These are phyloP conservation scores for Ichneumoninae sp. DNA, from an alignment of 2,888 invertebrate genomes.

Conservation along the genomic window DNA sequence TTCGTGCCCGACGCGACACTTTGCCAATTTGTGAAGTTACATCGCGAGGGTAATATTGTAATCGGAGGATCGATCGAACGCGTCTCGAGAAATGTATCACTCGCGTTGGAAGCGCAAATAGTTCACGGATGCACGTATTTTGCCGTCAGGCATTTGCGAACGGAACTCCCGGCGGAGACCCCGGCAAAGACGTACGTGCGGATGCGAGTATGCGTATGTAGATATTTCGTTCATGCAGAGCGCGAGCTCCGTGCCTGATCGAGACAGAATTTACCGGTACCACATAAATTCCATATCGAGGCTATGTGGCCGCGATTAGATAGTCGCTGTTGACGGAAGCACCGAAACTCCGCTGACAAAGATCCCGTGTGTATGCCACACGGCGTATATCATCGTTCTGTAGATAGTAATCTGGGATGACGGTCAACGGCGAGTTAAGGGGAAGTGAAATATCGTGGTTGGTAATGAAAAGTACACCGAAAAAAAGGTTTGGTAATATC, in stretches of 20 bases:
- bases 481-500: no score
- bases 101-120: background rate
- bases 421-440: background rate
- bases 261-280: slow-evolving; percentile 16
- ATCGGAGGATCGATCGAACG: background rate
- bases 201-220: no score
- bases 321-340: slow-evolving; percentile 60
- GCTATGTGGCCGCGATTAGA: slow-evolving; percentile 54
- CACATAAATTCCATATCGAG: slow-evolving; percentile 48
- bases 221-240: background rate
- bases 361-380: slow-evolving; percentile 31
- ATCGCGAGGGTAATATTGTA: background rate
- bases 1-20: background rate
- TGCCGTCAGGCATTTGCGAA: background rate
- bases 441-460: no score
- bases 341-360: slow-evolving; percentile 40
- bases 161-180: background rate
- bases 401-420: background rate
- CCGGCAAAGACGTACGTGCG: background rate
- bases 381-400: slow-evolving; percentile 39
- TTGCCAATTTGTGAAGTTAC: background rate
- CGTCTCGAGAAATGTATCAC: background rate
- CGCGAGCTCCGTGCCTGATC: background rate
- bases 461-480: no score
- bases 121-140: background rate